These are phyloP conservation scores for Thamnophis elegans DNA, from an alignment of 2,797 vertebrate genomes.

Conservation along the genomic window DNA sequence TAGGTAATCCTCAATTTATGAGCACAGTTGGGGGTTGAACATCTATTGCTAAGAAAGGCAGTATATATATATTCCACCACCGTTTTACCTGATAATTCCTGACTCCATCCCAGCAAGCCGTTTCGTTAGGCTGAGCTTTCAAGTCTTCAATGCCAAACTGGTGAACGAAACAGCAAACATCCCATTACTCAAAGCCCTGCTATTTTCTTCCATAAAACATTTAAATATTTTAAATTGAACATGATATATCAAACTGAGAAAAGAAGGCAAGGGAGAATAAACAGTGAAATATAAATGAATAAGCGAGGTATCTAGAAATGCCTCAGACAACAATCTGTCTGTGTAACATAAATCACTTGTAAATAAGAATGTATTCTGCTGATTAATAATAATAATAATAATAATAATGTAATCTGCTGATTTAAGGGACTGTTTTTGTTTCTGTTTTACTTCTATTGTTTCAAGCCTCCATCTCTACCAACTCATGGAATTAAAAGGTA, in stretches of 20 bases:
- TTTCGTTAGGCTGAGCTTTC: constrained; percentile 86
- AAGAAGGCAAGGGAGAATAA: neutral
- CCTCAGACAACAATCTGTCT: neutral
- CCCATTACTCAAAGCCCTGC: neutral
- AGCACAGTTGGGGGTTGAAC: neutral
- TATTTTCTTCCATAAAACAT: neutral
- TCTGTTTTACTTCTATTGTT: neutral
- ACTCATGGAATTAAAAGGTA: neutral
- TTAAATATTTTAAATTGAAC: neutral
- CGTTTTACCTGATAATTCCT: constrained; percentile 91
- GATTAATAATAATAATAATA: no score
- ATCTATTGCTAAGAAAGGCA: neutral
- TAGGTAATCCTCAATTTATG: neutral
- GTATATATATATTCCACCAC: no score
- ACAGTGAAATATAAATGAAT: neutral
- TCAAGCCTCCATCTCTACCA: neutral
- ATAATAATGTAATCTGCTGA: no score
- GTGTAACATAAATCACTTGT: neutral
- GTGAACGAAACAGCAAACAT: constrained; percentile 31
- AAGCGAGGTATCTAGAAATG: neutral
- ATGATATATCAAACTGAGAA: neutral
- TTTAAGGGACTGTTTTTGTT: no score
- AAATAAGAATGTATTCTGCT: neutral
- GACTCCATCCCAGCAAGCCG: constrained; percentile 92
- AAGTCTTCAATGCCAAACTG: constrained; percentile 96